Evolutionary conservation across 2,113 vertebrate species (phyloP).

Genomic region (Struthio camelus): DNA sequence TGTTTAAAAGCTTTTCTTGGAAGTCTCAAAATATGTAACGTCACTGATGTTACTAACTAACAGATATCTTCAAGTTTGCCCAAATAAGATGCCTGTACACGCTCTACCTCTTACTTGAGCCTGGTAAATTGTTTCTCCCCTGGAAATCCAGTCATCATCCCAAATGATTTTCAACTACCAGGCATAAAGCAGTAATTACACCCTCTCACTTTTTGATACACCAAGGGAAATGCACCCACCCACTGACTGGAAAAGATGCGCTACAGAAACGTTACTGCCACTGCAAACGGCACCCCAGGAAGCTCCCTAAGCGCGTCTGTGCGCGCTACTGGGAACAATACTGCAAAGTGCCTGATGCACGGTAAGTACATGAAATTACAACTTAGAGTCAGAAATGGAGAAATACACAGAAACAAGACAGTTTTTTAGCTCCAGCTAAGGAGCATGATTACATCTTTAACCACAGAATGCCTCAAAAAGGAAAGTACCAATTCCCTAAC

Average conservation of each 20-base stretch:
- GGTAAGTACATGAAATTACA: background rate
- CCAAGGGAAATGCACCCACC: background rate
- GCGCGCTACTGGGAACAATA: background rate
- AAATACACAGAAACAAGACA: background rate
- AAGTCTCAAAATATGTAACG: background rate
- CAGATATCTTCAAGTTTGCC: background rate
- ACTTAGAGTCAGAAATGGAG: background rate
- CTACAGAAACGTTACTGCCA: constrained; percentile 5
- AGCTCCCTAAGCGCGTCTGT: background rate
- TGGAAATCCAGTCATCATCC: constrained; percentile 32
- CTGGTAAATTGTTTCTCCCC: background rate
- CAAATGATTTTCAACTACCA: constrained; percentile 32
- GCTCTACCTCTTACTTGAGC: background rate
- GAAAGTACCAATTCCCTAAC: background rate
- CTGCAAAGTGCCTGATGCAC: background rate
- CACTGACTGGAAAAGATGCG: background rate
- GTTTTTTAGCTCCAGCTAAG: background rate
- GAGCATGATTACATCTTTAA: background rate
- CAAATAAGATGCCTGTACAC: background rate
- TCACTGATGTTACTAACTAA: background rate
- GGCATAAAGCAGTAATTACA: constrained; percentile 24
- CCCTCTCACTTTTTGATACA: background rate
- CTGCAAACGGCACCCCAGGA: constrained; percentile 15
- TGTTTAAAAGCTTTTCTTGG: background rate
- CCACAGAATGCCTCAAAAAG: background rate